phyloP scores from a whole-genome alignment of 2,888 invertebrate species.

The Orthosia gracilis region DNA sequence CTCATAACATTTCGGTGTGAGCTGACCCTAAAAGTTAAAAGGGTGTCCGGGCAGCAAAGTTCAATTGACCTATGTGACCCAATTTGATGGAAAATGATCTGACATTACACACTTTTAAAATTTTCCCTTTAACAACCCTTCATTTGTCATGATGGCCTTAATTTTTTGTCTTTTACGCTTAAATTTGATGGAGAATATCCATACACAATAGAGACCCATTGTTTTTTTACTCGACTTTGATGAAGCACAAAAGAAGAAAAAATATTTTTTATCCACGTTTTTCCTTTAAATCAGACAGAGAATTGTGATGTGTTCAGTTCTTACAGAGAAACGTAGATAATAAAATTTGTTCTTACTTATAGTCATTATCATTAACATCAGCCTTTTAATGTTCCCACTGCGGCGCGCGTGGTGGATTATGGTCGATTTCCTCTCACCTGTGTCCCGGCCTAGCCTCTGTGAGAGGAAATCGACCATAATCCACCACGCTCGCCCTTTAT shows the following conservation, averaged over 20 bases:
- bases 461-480: too few species aligned
- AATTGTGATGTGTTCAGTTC: too few species aligned
- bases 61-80: conserved; percentile 30
- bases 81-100: conserved; percentile 36
- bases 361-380: too few species aligned
- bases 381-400: too few species aligned
- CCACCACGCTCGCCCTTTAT: too few species aligned
- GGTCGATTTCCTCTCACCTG: too few species aligned
- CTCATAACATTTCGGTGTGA: too few species aligned
- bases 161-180: conserved; percentile 7
- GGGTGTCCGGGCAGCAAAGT: conserved; percentile 15
- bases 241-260: neutral
- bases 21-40: conserved; percentile 14
- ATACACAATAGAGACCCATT: neutral
- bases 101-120: conserved; percentile 16
- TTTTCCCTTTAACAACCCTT: neutral
- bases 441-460: too few species aligned
- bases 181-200: neutral
- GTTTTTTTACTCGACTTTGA: neutral
- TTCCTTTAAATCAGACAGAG: neutral
- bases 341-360: too few species aligned
- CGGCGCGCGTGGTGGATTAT: too few species aligned
- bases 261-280: neutral
- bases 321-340: too few species aligned
- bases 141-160: conserved; percentile 23